These are phyloP conservation scores for Bursaphelenchus okinawaensis DNA, from an alignment of 2,888 invertebrate genomes.

Conservation along the genomic window DNA sequence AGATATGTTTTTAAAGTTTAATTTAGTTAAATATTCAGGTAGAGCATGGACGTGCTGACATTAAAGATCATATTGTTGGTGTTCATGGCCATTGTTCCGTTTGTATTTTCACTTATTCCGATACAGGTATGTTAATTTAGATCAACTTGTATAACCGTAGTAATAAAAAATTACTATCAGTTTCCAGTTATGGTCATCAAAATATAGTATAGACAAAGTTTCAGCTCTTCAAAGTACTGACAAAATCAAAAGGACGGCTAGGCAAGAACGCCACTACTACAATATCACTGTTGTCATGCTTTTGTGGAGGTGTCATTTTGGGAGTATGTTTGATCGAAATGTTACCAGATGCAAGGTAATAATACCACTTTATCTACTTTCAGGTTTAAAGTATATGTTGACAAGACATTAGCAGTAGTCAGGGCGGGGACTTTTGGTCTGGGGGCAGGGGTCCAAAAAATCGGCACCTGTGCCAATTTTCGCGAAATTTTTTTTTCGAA, in stretches of 20 bases:
- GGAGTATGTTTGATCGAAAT: conserved; percentile 27
- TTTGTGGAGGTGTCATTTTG: conserved; percentile 47
- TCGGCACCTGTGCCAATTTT: too few relatives aligned
- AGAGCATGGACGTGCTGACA: neutral
- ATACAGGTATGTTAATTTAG: conserved; percentile 17
- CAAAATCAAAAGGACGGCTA: conserved; percentile 6
- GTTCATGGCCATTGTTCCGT: conserved; percentile 35
- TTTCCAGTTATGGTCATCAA: neutral
- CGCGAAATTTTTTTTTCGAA: too few relatives aligned
- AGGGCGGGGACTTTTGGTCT: too few relatives aligned
- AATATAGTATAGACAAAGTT: conserved; percentile 2
- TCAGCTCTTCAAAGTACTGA: conserved; percentile 15
- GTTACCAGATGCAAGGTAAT: conserved; percentile 24
- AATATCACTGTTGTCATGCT: conserved; percentile 42
- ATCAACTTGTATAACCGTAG: too few relatives aligned
- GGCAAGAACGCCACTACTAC: conserved; percentile 24
- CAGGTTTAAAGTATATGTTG: neutral
- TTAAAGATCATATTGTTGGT: conserved; percentile 39
- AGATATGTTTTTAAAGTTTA: too few relatives aligned
- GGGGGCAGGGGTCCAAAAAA: too few relatives aligned
- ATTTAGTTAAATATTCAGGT: too few relatives aligned
- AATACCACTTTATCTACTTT: neutral
- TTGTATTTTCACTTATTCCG: conserved; percentile 34
- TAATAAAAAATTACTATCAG: too few relatives aligned
- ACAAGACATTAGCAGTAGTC: too few relatives aligned